These are phyloP conservation scores for Caenorhabditis inopinata DNA, from an alignment of 1,140 invertebrate genomes.

Conservation along the genomic window DNA sequence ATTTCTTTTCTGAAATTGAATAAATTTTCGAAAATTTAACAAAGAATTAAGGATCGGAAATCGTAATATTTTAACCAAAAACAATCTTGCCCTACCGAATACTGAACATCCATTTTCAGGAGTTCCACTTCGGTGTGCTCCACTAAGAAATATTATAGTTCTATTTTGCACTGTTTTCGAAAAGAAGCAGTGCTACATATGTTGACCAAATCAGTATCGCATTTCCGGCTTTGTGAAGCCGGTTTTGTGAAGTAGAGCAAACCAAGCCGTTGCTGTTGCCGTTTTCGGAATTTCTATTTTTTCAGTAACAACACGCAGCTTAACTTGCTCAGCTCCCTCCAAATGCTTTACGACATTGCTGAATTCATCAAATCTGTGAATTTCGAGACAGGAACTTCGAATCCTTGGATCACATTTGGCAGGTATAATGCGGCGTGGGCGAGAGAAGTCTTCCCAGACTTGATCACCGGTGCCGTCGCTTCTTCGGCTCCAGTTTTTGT, in stretches of 20 bases:
- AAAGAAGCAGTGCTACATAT: too few relatives aligned
- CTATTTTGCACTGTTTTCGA: too few relatives aligned
- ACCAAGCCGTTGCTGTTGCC: too few relatives aligned
- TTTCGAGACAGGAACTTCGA: background rate
- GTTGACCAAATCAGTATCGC: too few relatives aligned
- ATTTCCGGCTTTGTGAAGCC: background rate
- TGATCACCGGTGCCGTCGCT: background rate
- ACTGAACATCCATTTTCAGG: too few relatives aligned
- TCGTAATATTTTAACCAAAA: too few relatives aligned
- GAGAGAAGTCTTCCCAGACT: background rate
- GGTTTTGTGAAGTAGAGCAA: background rate
- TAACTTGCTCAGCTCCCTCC: background rate
- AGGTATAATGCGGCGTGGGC: conserved; percentile 14
- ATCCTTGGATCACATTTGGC: conserved; percentile 7
- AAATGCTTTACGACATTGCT: background rate
- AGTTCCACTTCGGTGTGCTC: too few relatives aligned
- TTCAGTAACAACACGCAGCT: background rate
- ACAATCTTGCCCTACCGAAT: too few relatives aligned
- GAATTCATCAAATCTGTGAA: background rate
- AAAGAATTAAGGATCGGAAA: too few relatives aligned
- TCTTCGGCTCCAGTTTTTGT: conserved; percentile 5
- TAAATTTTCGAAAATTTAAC: too few relatives aligned
- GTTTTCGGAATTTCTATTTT: background rate
- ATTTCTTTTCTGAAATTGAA: too few relatives aligned
- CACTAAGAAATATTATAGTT: too few relatives aligned